These are phyloP conservation scores for Lacerta bilineata DNA, from an alignment of 2,797 vertebrate species.

Conservation along the genomic window DNA sequence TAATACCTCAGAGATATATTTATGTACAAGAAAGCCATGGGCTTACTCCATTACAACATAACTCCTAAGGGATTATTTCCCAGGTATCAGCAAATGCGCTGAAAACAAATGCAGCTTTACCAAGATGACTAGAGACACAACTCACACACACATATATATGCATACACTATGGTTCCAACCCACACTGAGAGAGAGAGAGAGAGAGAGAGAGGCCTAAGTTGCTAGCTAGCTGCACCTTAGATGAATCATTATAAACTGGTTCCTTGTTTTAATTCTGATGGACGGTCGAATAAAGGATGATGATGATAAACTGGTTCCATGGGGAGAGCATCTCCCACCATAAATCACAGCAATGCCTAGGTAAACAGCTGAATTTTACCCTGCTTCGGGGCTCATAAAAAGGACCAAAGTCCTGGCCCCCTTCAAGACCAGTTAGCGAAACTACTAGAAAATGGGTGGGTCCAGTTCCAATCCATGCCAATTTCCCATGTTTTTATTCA, in stretches of 20 bases:
- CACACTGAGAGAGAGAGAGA: too few species aligned
- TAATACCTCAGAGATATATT: constrained; percentile 72
- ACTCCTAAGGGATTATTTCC: constrained; percentile 66
- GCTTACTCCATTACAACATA: constrained; percentile 31
- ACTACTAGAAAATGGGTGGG: too few species aligned
- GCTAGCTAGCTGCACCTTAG: background rate
- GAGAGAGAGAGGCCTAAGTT: background rate
- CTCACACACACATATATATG: background rate
- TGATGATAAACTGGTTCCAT: background rate
- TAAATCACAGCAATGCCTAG: too few species aligned
- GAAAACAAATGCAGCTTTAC: constrained; percentile 42
- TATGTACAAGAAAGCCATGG: constrained; percentile 59
- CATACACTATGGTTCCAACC: too few species aligned
- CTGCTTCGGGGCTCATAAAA: background rate
- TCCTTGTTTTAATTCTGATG: background rate
- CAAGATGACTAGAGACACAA: constrained; percentile 10
- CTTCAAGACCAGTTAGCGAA: background rate
- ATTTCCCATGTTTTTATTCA: too few species aligned
- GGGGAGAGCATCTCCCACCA: background rate
- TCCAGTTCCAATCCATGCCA: too few species aligned
- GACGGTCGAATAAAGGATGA: too few species aligned
- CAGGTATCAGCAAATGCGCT: constrained; percentile 42
- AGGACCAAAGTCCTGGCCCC: background rate
- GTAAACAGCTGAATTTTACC: too few species aligned
- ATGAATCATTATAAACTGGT: background rate